A percentile compares a stretch with the other conserved stretches of the same genome.
These are phyloP conservation scores for Sapayoa aenigma DNA, from an alignment of 2,113 vertebrate species.

Conservation along the genomic window DNA sequence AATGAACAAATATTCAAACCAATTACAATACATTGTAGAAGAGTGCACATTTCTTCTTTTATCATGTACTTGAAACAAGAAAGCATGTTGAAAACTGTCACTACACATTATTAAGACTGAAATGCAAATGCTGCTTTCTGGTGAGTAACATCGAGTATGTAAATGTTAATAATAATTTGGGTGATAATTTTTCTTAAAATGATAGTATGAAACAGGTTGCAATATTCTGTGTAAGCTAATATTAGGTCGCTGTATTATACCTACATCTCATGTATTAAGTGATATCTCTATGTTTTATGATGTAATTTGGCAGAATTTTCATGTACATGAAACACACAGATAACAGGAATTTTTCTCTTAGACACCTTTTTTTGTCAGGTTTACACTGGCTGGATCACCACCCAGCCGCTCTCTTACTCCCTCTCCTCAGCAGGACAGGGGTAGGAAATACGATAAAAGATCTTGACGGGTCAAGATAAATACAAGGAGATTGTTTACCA, in stretches of 20 bases:
- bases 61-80: not conserved
- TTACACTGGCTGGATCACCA: rapidly evolving
- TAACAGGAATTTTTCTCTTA: not conserved
- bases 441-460: not conserved
- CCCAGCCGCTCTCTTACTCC: rapidly evolving
- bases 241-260: not conserved
- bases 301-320: not conserved
- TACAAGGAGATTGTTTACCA: not conserved
- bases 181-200: not conserved
- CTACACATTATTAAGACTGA: not conserved
- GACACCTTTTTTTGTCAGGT: not conserved
- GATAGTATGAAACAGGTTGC: not conserved
- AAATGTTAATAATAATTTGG: not conserved
- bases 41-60: not conserved
- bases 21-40: not conserved
- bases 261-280: too few species aligned
- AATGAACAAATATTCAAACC: not conserved
- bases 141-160: not conserved
- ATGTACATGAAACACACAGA: not conserved
- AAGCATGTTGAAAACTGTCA: not conserved
- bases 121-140: not conserved
- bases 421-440: not conserved
- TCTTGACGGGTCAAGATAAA: not conserved
- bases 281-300: not conserved
- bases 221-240: not conserved